phyloP scores from a whole-genome alignment of 2,888 invertebrate species.

The Stenolophus ochropezus region DNA sequence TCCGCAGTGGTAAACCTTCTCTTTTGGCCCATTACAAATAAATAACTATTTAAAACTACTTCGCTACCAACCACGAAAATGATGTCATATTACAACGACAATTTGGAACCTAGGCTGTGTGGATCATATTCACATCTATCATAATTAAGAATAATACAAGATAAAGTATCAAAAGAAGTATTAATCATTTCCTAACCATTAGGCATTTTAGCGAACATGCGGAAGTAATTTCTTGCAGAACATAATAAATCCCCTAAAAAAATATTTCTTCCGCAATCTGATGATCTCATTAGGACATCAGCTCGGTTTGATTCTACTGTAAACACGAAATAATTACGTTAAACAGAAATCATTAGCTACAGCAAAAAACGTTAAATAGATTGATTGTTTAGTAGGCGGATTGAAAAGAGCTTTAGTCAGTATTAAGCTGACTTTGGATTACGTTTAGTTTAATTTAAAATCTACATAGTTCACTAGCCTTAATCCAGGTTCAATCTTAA shows the following conservation, averaged over 20 bases:
- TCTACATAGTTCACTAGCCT: too few species aligned
- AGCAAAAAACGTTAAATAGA: too few species aligned
- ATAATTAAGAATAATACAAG: constrained; percentile 2
- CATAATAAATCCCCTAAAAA: constrained; percentile 6
- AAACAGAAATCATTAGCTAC: neutral
- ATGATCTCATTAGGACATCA: neutral
- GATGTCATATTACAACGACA: neutral
- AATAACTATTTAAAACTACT: too few species aligned
- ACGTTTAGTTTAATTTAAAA: too few species aligned
- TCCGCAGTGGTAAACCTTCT: too few species aligned
- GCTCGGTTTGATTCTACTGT: neutral
- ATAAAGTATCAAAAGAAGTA: neutral
- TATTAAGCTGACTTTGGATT: too few species aligned
- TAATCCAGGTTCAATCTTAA: too few species aligned
- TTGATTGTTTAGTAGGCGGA: too few species aligned
- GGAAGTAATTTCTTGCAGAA: neutral
- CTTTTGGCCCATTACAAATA: too few species aligned
- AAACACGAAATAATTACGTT: neutral
- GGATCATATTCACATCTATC: neutral
- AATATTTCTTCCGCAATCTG: neutral
- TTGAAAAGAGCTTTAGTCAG: too few species aligned
- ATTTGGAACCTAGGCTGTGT: neutral
- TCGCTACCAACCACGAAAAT: too few species aligned
- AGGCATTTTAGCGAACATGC: neutral
- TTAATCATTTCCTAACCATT: constrained; percentile 17